Conservation (phyloP, 92 coral and sea anemone genomes). For the Palythoa caribaeorum region DNA sequence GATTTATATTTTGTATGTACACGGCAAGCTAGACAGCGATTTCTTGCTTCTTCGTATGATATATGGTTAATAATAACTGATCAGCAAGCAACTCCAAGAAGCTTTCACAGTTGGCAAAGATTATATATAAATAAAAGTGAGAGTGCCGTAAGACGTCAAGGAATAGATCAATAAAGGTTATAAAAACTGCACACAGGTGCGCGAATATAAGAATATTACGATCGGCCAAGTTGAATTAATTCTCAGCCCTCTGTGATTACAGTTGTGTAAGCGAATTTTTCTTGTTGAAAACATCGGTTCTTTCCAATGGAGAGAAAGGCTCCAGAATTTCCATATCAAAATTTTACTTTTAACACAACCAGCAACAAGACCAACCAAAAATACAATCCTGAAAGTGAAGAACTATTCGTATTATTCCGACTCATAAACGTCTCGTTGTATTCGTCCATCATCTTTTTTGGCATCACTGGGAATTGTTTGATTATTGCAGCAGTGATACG, state of each 20-base stretch:
- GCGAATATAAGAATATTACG: not conserved
- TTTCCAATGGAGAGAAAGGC: not conserved
- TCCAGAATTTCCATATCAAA: not conserved
- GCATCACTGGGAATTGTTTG: slow-evolving; percentile 66
- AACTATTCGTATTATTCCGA: not conserved
- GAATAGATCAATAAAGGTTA: not conserved
- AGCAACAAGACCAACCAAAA: slow-evolving; percentile 9
- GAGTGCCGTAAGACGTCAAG: not conserved
- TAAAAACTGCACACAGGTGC: not conserved
- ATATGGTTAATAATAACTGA: not conserved
- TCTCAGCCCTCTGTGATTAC: not conserved
- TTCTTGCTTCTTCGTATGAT: not conserved
- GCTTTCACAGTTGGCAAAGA: not conserved
- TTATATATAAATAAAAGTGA: not conserved
- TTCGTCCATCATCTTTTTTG: slow-evolving; percentile 50
- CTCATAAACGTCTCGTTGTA: slow-evolving; percentile 33
- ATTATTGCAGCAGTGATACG: slow-evolving; percentile 53
- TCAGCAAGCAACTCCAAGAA: not conserved
- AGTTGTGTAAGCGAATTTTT: not conserved
- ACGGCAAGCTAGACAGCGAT: not conserved
- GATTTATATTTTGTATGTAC: not conserved
- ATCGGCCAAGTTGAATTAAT: not conserved
- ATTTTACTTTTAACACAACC: slow-evolving; percentile 2
- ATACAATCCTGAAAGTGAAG: not conserved
- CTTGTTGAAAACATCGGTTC: not conserved